Evolutionary conservation across 2,113 vertebrate genomes (phyloP), one percentile per base, ranked within the genome.

Genomic region (Eudyptes chrysolophus): DNA sequence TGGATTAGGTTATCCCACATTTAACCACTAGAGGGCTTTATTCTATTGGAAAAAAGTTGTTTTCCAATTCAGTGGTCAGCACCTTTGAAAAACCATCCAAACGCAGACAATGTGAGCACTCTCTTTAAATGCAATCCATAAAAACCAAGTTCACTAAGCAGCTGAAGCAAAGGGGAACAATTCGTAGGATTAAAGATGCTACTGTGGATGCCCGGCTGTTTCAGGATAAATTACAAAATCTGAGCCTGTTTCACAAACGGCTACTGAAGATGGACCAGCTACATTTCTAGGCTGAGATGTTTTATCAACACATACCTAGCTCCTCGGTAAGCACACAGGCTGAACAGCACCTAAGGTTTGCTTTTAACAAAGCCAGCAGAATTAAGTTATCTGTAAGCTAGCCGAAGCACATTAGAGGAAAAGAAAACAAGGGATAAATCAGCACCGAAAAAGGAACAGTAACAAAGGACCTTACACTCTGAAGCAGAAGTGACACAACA

Each of bases 1-100:
- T 4, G 20, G 18, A 12, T 32, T n/a, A 15, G 22, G 58, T 87
- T 30, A 71, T 62, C 25, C 66, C 62, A 22, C 54, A 15, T 20
- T 58, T 58, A 58, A 74, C 93, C 95, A 88, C 87, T 4, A 94
- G 91, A 96, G 94, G 93, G 75, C 94, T 80, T 74, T 36, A 32
- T 17, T 46, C 52, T 5, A 46, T 0, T 1, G 1, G 24, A 54
- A 34, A 70, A 70, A 51, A 0, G 1, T 3, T 10, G 24, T 9
- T 65, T 52, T 36, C 29, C 51, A 32, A 2, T n/a, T 34, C 7
- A 1, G 27, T 1, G 20, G 24, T 70, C 30, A 42, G 19, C 4
- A 12, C 25, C 46, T 80, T 25, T 7, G 30, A n/a, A 60, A 69
- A 65, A 87, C 44, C 26, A 79, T 7, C 44, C 64, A 26, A 40